Percentiles rank a stretch among this genome's conserved stretches.
phyloP scores from a whole-genome alignment of 2,113 vertebrate genomes.

The Lasiurus cinereus region DNA sequence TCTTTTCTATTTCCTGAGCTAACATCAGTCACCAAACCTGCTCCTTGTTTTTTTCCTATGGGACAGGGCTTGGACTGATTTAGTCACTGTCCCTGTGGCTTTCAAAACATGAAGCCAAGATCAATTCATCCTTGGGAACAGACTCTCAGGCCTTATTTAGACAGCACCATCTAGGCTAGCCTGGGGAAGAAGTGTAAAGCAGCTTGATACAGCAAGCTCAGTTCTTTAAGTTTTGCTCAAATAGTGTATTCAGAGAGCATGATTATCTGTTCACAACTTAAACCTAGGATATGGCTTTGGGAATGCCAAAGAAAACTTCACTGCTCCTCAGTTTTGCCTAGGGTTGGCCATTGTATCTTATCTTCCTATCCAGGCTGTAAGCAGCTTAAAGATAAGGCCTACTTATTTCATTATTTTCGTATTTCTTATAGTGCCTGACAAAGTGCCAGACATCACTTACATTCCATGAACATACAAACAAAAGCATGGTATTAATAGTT shows the following conservation, averaged over 20 bases:
- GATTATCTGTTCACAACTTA: neutral
- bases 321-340: neutral
- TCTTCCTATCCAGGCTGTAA: neutral
- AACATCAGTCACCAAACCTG: neutral
- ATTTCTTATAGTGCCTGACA: neutral
- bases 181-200: neutral
- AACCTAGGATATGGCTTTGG: neutral
- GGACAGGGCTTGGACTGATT: neutral
- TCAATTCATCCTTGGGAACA: neutral
- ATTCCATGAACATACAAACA: neutral
- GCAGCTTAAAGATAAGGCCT: neutral
- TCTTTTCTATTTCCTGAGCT: neutral
- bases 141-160: neutral
- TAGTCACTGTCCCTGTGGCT: neutral
- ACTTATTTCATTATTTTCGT: conserved; percentile 3
- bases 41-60: neutral
- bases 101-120: conserved; percentile 29
- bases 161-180: neutral
- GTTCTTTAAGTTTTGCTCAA: neutral
- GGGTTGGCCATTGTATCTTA: neutral
- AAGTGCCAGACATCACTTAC: neutral
- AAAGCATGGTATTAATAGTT: conserved; percentile 33
- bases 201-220: neutral
- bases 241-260: neutral
- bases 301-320: neutral